A percentile compares a stretch with the other conserved stretches of the same genome.
These are phyloP conservation scores for Gnathonemus longibarbis DNA, from an alignment of 2,113 vertebrate genomes.

Conservation along the genomic window DNA sequence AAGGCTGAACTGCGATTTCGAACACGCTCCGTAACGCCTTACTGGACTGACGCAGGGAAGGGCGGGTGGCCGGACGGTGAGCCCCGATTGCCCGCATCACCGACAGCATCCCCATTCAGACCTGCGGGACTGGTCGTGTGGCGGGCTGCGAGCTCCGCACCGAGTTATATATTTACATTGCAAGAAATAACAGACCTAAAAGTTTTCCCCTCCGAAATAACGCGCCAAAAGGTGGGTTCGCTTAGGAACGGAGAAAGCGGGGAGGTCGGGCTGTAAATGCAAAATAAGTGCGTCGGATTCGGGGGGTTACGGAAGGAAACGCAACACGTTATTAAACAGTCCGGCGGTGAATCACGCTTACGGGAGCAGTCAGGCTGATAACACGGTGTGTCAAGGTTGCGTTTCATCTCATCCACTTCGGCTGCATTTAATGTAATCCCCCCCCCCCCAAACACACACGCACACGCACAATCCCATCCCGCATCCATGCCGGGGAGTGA, in stretches of 20 bases:
- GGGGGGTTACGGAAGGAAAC: not conserved
- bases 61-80: not conserved
- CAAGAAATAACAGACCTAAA: not conserved
- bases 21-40: not conserved
- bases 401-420: not conserved
- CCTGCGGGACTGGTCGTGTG: not conserved
- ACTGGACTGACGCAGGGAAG: not conserved
- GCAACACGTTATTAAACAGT: constrained; percentile 4
- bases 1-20: constrained; percentile 11
- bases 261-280: not conserved
- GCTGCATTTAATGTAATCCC: constrained; percentile 1
- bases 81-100: not conserved
- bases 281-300: not conserved
- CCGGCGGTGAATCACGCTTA: not conserved
- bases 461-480: not conserved
- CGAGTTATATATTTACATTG: not conserved
- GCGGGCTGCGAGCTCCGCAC: not conserved
- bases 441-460: not conserved
- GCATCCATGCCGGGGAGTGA: not conserved
- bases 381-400: not conserved
- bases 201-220: not conserved
- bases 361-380: not conserved
- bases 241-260: not conserved
- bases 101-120: not conserved
- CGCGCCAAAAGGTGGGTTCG: not conserved